Evolutionary conservation across 2,797 vertebrate genomes (phyloP), one percentile per base, ranked within the genome.

Genomic region (Tokudaia muenninki): DNA sequence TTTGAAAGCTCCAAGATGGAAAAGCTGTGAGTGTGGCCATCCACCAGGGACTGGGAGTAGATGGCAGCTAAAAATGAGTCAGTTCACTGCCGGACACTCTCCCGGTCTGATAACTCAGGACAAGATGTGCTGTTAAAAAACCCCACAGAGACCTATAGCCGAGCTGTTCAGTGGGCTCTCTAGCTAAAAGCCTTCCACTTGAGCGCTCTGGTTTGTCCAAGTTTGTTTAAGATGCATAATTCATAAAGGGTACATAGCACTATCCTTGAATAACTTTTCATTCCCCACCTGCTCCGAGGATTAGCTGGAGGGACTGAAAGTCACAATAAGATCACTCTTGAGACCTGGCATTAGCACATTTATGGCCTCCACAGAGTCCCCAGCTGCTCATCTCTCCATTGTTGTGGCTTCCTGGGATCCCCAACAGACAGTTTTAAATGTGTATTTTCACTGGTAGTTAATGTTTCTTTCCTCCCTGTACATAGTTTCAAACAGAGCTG

Each of bases 221-320:
- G 98, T 99, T 99, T 99, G 98, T 98, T 99, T 98, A 99, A 98
- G 98, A 98, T 99, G 98, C 98, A 99, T 99, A 99, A 99, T 99
- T 99, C 98, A 99, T 99, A 98, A 99, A 99, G 98, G 97, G 98
- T 98, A 98, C 98, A 98, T 98, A 98, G 98, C 98, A 98, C 98
- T 97, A 98, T 97, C 97, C 98, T 97, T 98, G 97, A 98, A 98
- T 98, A 98, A 98, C 98, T 98, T 98, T 97, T 98, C 97, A 98
- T 97, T 98, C 96, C 87, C 91, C 95, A 96, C 97, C 97, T 98
- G 96, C 96, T 98, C 97, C 98, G 98, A 97, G 94, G 98, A 96
- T 95, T 78, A 94, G 97, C 97, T 81, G 98, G 98, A 98, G 96
- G 96, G 95, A 97, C 57, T 57, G 52, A 59, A 57, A 9, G 31